Conservation (phyloP, 2,888 invertebrate species). For the Plebejus argus region DNA sequence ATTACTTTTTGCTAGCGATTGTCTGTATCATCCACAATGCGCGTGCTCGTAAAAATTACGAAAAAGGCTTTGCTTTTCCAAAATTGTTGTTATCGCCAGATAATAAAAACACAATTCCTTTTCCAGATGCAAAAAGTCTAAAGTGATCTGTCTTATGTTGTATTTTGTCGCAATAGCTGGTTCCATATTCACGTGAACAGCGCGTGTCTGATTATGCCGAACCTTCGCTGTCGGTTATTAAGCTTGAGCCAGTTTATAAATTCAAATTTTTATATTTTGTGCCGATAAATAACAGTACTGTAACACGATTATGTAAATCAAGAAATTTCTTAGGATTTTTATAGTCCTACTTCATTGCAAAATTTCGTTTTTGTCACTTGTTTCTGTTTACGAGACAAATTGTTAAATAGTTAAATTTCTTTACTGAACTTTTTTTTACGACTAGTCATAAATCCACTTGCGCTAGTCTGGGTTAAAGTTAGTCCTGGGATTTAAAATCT, state of each 20-base stretch:
- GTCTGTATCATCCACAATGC: neutral
- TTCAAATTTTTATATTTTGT: constrained; percentile 5
- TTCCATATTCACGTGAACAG: neutral
- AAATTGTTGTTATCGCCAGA: too few relatives aligned
- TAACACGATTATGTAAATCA: constrained; percentile 4
- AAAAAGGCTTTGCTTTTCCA: neutral
- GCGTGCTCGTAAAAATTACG: neutral
- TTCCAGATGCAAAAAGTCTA: neutral
- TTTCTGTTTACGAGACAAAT: neutral
- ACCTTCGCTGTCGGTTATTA: neutral
- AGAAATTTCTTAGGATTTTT: neutral
- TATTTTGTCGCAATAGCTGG: constrained; percentile 11
- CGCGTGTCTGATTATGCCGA: constrained; percentile 9
- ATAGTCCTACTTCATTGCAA: neutral
- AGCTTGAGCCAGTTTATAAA: constrained; percentile 16
- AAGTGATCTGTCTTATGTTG: neutral
- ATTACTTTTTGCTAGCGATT: too few relatives aligned
- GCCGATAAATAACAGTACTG: constrained; percentile 6
- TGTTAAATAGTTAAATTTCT: too few relatives aligned
- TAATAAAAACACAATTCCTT: neutral
- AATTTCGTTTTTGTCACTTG: neutral
- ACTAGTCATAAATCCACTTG: too few relatives aligned
- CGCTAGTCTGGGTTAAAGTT: neutral
- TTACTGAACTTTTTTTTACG: too few relatives aligned
- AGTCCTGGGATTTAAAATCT: too few relatives aligned